A percentile compares a stretch with the other conserved stretches of the same genome.
phyloP scores from a whole-genome alignment of 2,797 vertebrate genomes.

The Tarsius wallacei region DNA sequence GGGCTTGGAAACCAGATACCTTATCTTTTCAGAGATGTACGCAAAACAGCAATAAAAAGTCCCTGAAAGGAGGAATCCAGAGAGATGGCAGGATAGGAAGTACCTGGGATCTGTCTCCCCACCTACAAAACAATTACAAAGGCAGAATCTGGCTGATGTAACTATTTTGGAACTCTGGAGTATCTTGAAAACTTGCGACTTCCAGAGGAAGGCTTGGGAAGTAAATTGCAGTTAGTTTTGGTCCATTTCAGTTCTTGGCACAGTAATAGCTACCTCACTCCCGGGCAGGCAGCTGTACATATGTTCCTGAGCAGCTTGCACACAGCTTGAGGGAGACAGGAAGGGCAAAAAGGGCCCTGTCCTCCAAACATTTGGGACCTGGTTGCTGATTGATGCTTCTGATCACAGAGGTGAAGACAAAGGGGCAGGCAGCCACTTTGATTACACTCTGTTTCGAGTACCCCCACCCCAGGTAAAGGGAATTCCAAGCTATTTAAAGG shows the following conservation, averaged over 20 bases:
- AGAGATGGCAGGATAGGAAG: not conserved
- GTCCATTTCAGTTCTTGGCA: not conserved
- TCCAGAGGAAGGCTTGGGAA: not conserved
- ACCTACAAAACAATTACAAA: not conserved
- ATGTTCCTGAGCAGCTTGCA: not conserved
- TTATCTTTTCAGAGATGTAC: not conserved
- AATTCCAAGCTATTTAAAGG: not conserved
- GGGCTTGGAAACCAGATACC: not conserved
- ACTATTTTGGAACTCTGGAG: not conserved
- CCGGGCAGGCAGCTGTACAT: not conserved
- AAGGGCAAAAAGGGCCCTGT: not conserved
- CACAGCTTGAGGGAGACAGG: not conserved
- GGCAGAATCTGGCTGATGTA: not conserved
- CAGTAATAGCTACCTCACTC: not conserved
- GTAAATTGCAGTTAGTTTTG: not conserved
- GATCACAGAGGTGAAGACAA: not conserved
- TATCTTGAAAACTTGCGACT: not conserved
- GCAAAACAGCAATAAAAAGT: not conserved
- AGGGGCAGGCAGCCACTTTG: not conserved
- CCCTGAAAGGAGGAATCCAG: not conserved
- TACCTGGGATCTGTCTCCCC: not conserved
- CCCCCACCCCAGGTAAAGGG: not conserved
- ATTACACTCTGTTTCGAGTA: not conserved
- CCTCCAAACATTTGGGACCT: not conserved
- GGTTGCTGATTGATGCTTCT: not conserved